Evolutionary conservation across 1,140 invertebrate species (phyloP).

Genomic region (Papilio dardanus): DNA sequence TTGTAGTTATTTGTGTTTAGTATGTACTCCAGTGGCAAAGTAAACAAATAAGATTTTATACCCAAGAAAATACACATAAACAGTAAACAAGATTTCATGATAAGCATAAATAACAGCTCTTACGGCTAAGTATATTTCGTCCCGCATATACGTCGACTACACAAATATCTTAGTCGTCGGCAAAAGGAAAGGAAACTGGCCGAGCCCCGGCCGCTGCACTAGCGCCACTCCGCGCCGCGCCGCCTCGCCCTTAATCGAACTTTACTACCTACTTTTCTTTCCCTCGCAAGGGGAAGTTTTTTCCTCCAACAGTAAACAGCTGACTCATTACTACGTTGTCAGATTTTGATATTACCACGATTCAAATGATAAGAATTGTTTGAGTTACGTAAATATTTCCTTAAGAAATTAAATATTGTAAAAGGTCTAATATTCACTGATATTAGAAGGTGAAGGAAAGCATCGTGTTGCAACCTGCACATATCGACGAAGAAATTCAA

Average conservation of each 20-base stretch:
- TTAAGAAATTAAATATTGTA: not conserved
- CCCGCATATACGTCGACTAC: slow-evolving; percentile 34
- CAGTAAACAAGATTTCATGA: slow-evolving; percentile 35
- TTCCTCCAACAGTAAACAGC: slow-evolving; percentile 37
- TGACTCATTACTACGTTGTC: slow-evolving; percentile 38
- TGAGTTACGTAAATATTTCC: not conserved
- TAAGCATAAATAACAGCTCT: slow-evolving; percentile 36
- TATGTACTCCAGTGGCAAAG: not conserved
- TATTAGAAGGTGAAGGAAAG: no score
- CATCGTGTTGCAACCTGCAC: no score
- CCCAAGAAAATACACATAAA: slow-evolving; percentile 19
- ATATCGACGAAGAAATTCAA: no score
- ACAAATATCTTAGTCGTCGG: slow-evolving; percentile 36
- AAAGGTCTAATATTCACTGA: not conserved
- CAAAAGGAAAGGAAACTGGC: slow-evolving; percentile 29
- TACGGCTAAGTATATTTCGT: slow-evolving; percentile 34
- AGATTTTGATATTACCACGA: slow-evolving; percentile 35
- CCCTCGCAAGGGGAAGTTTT: slow-evolving; percentile 37
- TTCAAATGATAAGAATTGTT: slow-evolving; percentile 11
- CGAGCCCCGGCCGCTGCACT: slow-evolving; percentile 27
- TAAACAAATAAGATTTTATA: not conserved
- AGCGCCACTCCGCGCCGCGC: slow-evolving; percentile 12
- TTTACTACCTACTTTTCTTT: slow-evolving; percentile 38
- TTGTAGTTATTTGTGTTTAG: not conserved
- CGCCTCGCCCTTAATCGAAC: slow-evolving; percentile 28